Evolutionary conservation across 2,888 invertebrate genomes (phyloP).

Genomic region (Drosophila siamana): DNA sequence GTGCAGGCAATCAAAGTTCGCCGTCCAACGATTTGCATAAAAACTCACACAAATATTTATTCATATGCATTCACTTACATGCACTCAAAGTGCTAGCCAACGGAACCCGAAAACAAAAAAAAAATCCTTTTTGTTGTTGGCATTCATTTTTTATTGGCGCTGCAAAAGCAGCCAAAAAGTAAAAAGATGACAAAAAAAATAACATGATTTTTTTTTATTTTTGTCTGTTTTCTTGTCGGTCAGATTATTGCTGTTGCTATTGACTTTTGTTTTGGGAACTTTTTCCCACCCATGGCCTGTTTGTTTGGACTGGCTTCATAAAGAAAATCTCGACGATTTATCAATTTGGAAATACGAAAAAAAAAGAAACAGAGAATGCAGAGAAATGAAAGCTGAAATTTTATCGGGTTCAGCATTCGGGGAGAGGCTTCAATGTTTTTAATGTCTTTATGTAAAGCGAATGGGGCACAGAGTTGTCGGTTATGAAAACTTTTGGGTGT

Average conservation of each 20-base stretch:
- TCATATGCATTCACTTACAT: constrained; percentile 72
- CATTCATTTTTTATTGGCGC: constrained; percentile 5
- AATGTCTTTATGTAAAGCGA: constrained; percentile 54
- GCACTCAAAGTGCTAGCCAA: constrained; percentile 48
- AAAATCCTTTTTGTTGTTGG: constrained; percentile 54
- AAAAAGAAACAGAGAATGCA: constrained; percentile 3
- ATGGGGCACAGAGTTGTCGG: no score
- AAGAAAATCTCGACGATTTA: constrained; percentile 69
- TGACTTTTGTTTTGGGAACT: constrained; percentile 55
- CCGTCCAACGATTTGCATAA: constrained; percentile 49
- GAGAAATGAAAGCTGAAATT: constrained; percentile 18
- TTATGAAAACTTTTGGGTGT: neutral
- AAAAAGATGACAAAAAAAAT: constrained; percentile 13
- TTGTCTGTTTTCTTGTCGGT: constrained; percentile 9
- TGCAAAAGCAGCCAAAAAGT: constrained; percentile 14
- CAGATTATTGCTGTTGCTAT: constrained; percentile 26
- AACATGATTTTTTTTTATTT: constrained; percentile 31
- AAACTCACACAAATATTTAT: constrained; percentile 67
- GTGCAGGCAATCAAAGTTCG: constrained; percentile 30
- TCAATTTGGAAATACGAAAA: constrained; percentile 51
- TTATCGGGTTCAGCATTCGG: constrained; percentile 6
- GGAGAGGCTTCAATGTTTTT: constrained; percentile 57
- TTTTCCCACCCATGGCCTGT: constrained; percentile 45
- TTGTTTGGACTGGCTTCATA: constrained; percentile 62
- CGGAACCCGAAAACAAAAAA: constrained; percentile 5